phyloP scores from a whole-genome alignment of 2,797 vertebrate species.

The Cyclopterus lumpus region DNA sequence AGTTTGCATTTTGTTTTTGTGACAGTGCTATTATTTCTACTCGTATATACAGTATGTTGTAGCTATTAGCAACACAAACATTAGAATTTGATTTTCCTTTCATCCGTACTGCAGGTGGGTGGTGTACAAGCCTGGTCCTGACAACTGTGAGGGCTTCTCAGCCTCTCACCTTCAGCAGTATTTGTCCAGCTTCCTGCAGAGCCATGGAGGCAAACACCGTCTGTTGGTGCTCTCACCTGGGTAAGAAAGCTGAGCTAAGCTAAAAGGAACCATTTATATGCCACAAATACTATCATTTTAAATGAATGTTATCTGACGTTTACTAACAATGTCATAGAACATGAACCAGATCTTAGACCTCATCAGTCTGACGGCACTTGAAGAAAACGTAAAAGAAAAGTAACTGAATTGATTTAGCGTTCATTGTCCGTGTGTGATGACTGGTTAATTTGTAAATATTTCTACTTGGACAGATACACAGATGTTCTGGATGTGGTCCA shows the following conservation, averaged over 20 bases:
- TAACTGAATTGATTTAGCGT: not conserved
- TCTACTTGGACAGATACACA: constrained; percentile 85
- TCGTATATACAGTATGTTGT: not conserved
- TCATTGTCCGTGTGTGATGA: not conserved
- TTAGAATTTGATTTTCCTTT: constrained; percentile 1
- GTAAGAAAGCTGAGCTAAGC: constrained; percentile 76
- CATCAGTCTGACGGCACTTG: not conserved
- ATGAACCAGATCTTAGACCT: not conserved
- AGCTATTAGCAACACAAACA: not conserved
- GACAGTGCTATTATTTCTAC: not conserved
- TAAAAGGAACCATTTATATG: not conserved
- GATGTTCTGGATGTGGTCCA: constrained; percentile 94
- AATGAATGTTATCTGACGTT: not conserved
- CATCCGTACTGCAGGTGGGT: constrained; percentile 85
- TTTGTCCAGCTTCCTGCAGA: constrained; percentile 87
- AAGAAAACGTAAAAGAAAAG: not conserved
- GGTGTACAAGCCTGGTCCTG: constrained; percentile 87
- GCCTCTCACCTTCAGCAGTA: constrained; percentile 91
- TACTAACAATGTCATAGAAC: not conserved
- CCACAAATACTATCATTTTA: not conserved
- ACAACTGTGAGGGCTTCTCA: constrained; percentile 88
- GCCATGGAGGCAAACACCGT: constrained; percentile 79
- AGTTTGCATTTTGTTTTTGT: not conserved
- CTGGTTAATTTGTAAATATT: not conserved
- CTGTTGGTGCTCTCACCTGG: constrained; percentile 92